These are phyloP conservation scores for Hyposmocoma kahamanoa DNA, from an alignment of 1,140 invertebrate genomes.

Conservation along the genomic window DNA sequence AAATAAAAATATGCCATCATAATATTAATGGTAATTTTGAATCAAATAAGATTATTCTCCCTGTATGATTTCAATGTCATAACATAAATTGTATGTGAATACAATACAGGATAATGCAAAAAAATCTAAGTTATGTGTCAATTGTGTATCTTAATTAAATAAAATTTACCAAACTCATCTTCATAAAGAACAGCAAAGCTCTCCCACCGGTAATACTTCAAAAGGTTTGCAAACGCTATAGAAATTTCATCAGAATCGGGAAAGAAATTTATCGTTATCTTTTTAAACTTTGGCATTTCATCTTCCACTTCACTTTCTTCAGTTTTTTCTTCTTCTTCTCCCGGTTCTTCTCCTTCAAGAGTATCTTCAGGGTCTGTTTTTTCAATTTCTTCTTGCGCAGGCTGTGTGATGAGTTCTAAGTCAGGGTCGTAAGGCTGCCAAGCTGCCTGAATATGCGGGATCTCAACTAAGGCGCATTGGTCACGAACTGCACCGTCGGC, in stretches of 20 bases:
- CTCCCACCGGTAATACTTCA: slow-evolving; percentile 82
- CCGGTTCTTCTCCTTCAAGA: slow-evolving; percentile 15
- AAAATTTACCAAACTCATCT: slow-evolving; percentile 73
- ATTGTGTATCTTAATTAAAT: too few species aligned
- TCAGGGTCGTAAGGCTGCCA: slow-evolving; percentile 76
- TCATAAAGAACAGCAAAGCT: slow-evolving; percentile 80
- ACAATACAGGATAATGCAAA: too few species aligned
- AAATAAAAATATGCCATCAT: too few species aligned
- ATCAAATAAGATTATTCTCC: too few species aligned
- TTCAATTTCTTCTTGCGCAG: slow-evolving; percentile 68
- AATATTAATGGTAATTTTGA: too few species aligned
- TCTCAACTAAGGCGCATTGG: slow-evolving; percentile 80
- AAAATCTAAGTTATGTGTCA: too few species aligned
- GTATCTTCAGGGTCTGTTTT: slow-evolving; percentile 49
- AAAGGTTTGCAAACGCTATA: slow-evolving; percentile 78
- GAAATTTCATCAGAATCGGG: slow-evolving; percentile 79
- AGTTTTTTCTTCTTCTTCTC: slow-evolving; percentile 6
- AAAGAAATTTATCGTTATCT: slow-evolving; percentile 78
- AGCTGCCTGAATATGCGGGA: slow-evolving; percentile 83
- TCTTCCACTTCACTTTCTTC: slow-evolving; percentile 10
- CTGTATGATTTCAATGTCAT: too few species aligned
- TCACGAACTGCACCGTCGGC: slow-evolving; percentile 79
- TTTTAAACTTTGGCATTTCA: slow-evolving; percentile 27
- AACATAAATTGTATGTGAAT: too few species aligned
- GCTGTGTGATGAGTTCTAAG: slow-evolving; percentile 64